Evolutionary conservation across 1,140 invertebrate species (phyloP).

Genomic region (Gryllus bimaculatus): DNA sequence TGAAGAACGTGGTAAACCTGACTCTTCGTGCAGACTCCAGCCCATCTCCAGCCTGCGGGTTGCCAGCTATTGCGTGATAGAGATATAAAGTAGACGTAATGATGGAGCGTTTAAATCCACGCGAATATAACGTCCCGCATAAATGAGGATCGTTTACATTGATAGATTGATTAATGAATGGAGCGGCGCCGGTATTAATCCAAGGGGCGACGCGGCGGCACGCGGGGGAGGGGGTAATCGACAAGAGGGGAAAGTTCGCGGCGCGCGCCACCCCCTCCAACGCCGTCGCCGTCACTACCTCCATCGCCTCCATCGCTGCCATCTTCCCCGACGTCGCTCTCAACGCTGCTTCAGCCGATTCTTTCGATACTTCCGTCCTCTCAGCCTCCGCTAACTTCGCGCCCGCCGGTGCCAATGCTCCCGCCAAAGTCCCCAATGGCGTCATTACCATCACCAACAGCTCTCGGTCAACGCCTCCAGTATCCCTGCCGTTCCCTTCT

Average conservation of each 20-base stretch:
- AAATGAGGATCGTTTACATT: neutral
- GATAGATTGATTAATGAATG: conserved; percentile 5
- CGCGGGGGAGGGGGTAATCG: neutral
- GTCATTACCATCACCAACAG: no score
- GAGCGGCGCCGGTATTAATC: neutral
- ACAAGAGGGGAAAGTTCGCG: neutral
- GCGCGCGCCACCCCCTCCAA: no score
- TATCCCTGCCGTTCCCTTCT: no score
- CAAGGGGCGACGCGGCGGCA: neutral
- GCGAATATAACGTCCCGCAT: neutral
- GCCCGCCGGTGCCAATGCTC: no score
- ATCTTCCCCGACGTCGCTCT: no score
- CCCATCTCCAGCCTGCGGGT: neutral
- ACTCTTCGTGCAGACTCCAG: neutral
- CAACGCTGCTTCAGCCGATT: no score
- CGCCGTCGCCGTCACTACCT: no score
- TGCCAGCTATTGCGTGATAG: neutral
- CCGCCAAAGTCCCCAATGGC: no score
- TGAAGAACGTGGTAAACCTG: neutral
- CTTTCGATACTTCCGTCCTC: no score
- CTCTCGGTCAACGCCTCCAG: no score
- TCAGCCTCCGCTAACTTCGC: no score
- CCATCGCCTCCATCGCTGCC: no score
- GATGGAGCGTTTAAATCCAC: neutral
- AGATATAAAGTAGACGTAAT: conserved; percentile 5